A percentile compares a stretch with the other conserved stretches of the same genome.
Conservation (phyloP, 2,113 vertebrate species). For the Orientallactaga bullata region DNA sequence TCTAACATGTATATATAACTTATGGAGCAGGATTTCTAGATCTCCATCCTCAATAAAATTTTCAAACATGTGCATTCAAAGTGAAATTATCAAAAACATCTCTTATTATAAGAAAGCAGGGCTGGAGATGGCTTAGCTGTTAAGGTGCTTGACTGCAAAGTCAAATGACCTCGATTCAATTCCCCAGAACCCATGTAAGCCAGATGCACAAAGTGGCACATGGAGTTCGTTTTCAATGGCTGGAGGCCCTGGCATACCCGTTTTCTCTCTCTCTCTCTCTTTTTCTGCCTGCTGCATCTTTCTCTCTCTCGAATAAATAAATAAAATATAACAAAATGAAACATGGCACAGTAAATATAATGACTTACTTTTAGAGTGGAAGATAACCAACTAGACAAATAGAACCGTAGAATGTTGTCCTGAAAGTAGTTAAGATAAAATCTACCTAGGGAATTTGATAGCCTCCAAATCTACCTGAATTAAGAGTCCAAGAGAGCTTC, state of each 20-base stretch:
- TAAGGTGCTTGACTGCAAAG: no score
- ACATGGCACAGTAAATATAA: neutral
- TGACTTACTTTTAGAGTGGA: neutral
- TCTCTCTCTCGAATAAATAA: no score
- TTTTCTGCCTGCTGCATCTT: no score
- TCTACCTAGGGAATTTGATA: neutral
- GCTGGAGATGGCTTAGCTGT: no score
- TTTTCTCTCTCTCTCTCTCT: no score
- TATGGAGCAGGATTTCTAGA: neutral
- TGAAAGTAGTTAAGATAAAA: constrained; percentile 29
- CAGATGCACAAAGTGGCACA: no score
- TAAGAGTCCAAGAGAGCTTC: neutral
- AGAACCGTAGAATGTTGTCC: neutral
- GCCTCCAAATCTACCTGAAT: neutral
- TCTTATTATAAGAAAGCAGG: neutral
- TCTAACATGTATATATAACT: neutral
- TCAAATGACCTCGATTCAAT: no score
- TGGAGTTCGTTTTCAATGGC: no score
- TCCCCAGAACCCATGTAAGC: no score
- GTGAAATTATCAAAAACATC: neutral
- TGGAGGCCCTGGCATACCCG: no score
- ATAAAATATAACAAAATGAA: neutral
- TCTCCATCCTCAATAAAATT: neutral
- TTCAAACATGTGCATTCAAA: neutral
- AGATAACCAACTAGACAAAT: neutral